Conservation (phyloP, 1,140 invertebrate species). For the Acromyrmex charruanus region DNA sequence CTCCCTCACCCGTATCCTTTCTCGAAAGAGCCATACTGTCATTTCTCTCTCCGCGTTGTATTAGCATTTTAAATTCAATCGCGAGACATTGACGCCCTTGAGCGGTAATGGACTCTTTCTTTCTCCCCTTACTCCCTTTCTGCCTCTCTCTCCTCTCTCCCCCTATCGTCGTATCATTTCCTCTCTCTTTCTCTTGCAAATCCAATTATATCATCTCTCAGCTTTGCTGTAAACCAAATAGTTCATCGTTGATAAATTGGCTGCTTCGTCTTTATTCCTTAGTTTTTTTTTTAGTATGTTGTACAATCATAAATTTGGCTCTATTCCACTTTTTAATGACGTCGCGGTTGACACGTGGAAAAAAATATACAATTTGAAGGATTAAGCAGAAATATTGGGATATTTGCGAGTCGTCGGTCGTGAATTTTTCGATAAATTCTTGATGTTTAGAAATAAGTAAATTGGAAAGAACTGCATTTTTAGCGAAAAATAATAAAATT, state of each 20-base stretch:
- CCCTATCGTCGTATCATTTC: neutral
- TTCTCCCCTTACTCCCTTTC: slow-evolving; percentile 14
- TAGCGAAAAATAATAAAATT: neutral
- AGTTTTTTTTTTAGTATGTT: slow-evolving; percentile 6
- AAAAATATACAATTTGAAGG: slow-evolving; percentile 9
- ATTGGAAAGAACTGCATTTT: neutral
- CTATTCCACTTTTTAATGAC: neutral
- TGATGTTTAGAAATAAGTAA: neutral
- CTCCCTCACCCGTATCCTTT: neutral
- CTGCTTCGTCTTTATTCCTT: slow-evolving; percentile 11
- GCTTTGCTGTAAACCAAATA: slow-evolving; percentile 52
- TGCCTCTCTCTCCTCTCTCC: neutral
- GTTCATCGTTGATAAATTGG: slow-evolving; percentile 59
- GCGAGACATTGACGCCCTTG: slow-evolving; percentile 74
- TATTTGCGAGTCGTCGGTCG: neutral
- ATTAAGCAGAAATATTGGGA: neutral
- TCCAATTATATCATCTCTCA: slow-evolving; percentile 75
- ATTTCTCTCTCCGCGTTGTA: slow-evolving; percentile 71
- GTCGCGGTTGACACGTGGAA: neutral
- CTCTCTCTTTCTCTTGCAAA: slow-evolving; percentile 64
- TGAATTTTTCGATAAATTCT: slow-evolving; percentile 4
- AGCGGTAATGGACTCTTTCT: slow-evolving; percentile 70
- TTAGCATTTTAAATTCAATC: slow-evolving; percentile 77
- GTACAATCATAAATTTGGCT: slow-evolving; percentile 30
- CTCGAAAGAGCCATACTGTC: slow-evolving; percentile 19